Conservation (phyloP, 2,113 vertebrate genomes). For the Corythoichthys haematopterus region DNA sequence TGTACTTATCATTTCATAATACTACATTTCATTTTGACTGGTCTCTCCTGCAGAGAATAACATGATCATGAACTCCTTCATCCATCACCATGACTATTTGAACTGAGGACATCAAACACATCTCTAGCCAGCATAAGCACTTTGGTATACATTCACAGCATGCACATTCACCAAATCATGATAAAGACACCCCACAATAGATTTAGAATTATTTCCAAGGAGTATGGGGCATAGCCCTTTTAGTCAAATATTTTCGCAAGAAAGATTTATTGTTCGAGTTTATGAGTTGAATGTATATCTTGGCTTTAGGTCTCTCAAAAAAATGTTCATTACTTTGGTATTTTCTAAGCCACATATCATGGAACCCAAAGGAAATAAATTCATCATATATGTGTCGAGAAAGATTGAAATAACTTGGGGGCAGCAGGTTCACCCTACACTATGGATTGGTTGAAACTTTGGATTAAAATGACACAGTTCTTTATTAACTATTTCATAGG, state of each 20-base stretch:
- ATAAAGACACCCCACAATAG: slow-evolving; percentile 31
- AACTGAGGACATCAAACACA: slow-evolving; percentile 33
- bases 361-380: slow-evolving; percentile 41
- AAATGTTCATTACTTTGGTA: slow-evolving; percentile 30
- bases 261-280: slow-evolving; percentile 39
- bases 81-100: slow-evolving; percentile 34
- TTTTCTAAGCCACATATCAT: slow-evolving; percentile 21
- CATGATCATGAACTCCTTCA: slow-evolving; percentile 11
- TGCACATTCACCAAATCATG: slow-evolving; percentile 34
- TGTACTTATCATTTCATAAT: slow-evolving; percentile 14
- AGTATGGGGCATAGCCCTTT: slow-evolving; percentile 18
- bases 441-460: slow-evolving; percentile 21
- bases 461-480: too few relatives aligned
- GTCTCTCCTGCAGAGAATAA: slow-evolving; percentile 11
- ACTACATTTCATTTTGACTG: neutral
- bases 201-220: slow-evolving; percentile 25
- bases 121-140: slow-evolving; percentile 32
- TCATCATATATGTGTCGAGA: slow-evolving; percentile 29
- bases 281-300: slow-evolving; percentile 34
- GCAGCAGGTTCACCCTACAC: slow-evolving; percentile 13
- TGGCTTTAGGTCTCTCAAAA: slow-evolving; percentile 17
- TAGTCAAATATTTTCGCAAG: slow-evolving; percentile 24
- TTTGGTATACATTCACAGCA: slow-evolving; percentile 28
- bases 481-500: too few relatives aligned
- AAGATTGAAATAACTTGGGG: neutral